Evolutionary conservation across 2,888 invertebrate species (phyloP), one percentile per base, ranked within the genome.

Genomic region (Nysson spinosus): DNA sequence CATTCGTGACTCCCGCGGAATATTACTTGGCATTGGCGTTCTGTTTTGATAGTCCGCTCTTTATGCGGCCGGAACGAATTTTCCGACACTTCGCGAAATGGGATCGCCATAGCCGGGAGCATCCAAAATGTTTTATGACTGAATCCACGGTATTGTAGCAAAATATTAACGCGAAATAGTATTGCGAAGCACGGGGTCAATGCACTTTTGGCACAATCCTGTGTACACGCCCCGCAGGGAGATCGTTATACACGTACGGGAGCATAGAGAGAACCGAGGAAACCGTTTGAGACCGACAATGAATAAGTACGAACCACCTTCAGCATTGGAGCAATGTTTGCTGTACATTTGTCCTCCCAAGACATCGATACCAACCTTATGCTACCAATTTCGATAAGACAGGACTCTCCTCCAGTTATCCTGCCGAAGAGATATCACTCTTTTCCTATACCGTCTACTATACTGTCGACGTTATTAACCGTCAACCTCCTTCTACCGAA

Each of bases 181-280:
- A 61, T 54, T 47, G 69, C 58, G 12, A n/a, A n/a, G 35, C 16
- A 24, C 22, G 32, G 43, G 64, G 72, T 72, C 72, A 50, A 73
- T 72, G 73, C 57, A 69, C 72, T 72, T 72, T 72, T 72, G 73
- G 72, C 72, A 69, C 69, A 34, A 49, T 34, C 24, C 22, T 32
- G 54, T 42, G 54, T 54, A 39, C 34, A 46, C 35, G 20, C 26
- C 34, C 35, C 20, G 43, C 20, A 17, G 46, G 22, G 35, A 39
- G 65, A 71, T 69, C 71, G 69, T 69, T 69, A 70, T 66, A 35
- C 52, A 46, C 37, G 26, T 42, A 42, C 22, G 7, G 14, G 26
- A 17, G 22, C 3, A 24, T 16, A 32, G 14, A 28, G 30, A 26
- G 17, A 19, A 17, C 4, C n/a, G 3, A 11, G 30, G 16, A 7